These are phyloP conservation scores for Acipenser oxyrinchus DNA, from an alignment of 2,797 vertebrate species.

Conservation along the genomic window DNA sequence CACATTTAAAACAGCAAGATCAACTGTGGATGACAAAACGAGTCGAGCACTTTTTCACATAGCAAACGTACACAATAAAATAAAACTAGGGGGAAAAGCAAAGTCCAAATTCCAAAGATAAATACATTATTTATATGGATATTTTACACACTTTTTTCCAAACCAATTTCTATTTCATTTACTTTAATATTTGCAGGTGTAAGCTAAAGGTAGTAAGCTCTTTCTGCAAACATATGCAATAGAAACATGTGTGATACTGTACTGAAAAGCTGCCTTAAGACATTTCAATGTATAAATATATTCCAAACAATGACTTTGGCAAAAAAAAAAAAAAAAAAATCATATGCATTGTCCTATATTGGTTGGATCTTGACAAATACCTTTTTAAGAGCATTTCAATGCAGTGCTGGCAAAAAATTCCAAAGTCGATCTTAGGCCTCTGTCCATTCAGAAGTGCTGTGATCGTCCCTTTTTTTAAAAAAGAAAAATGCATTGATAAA, in stretches of 20 bases:
- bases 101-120: constrained; percentile 92
- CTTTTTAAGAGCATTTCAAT: constrained; percentile 68
- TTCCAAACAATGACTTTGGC: constrained; percentile 52
- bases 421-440: constrained; percentile 53
- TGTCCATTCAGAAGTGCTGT: constrained; percentile 40
- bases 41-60: constrained; percentile 77
- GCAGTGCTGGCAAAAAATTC: constrained; percentile 67
- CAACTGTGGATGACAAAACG: constrained; percentile 74
- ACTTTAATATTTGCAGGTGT: constrained; percentile 70
- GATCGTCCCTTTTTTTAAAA: constrained; percentile 31
- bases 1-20: constrained; percentile 85
- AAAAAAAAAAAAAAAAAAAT: constrained; percentile 46
- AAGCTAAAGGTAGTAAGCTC: constrained; percentile 79
- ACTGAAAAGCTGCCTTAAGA: constrained; percentile 84
- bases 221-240: constrained; percentile 71
- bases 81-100: constrained; percentile 63
- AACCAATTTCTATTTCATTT: constrained; percentile 54
- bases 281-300: constrained; percentile 90
- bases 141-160: constrained; percentile 81
- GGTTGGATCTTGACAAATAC: constrained; percentile 57
- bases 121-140: constrained; percentile 98
- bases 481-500: no score
- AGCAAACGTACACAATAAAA: constrained; percentile 89
- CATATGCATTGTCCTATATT: constrained; percentile 70
- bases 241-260: constrained; percentile 63